These are phyloP conservation scores for Centropyge bicolor DNA, from an alignment of 2,797 vertebrate species.

Conservation along the genomic window DNA sequence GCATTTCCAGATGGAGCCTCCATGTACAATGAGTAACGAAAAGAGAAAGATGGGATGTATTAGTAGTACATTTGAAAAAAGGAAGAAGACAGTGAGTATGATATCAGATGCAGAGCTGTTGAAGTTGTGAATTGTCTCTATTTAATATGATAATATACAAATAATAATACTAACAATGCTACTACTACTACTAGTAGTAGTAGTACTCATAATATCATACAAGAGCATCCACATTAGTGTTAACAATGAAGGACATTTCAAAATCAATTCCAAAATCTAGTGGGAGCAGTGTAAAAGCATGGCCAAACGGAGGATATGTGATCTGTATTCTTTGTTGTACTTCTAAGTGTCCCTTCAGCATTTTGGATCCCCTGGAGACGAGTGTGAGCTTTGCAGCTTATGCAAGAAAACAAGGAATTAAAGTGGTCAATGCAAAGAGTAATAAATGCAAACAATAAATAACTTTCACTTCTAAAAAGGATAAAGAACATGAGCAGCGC, in stretches of 20 bases:
- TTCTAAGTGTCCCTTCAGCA: slow-evolving; percentile 20
- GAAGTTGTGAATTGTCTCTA: background rate
- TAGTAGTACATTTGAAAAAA: background rate
- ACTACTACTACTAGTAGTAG: too few species aligned
- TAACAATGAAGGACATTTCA: background rate
- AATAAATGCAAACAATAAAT: background rate
- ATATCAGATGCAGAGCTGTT: background rate
- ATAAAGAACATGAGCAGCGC: background rate
- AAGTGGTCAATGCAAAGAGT: background rate
- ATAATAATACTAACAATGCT: too few species aligned
- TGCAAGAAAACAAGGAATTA: background rate
- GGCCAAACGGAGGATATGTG: background rate
- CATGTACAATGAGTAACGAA: background rate
- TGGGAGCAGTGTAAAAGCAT: slow-evolving; percentile 4
- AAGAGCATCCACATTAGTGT: too few species aligned
- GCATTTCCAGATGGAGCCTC: slow-evolving; percentile 31
- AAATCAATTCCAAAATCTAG: slow-evolving; percentile 29
- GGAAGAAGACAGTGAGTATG: background rate
- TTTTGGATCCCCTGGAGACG: background rate
- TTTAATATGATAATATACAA: too few species aligned
- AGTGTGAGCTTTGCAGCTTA: slow-evolving; percentile 3
- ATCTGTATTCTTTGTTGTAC: slow-evolving; percentile 46
- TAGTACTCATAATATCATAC: too few species aligned
- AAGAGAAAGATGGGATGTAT: background rate
- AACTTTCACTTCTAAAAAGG: background rate